Conservation (phyloP, 2,888 invertebrate genomes). For the Leucoma salicis region DNA sequence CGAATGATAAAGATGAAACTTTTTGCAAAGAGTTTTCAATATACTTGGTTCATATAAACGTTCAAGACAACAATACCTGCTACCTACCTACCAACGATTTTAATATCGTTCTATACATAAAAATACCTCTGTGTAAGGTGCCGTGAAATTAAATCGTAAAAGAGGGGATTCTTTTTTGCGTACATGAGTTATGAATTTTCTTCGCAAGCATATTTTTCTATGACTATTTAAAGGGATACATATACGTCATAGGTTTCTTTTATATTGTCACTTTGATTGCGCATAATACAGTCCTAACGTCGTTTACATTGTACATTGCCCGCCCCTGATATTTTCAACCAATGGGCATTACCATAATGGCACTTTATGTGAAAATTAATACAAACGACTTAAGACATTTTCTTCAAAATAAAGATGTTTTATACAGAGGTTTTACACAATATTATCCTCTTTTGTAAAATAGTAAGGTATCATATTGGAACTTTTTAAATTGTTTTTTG, state of each 20-base stretch:
- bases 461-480: no score
- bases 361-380: slow-evolving; percentile 41
- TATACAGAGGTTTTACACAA: no score
- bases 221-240: slow-evolving; percentile 23
- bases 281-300: slow-evolving; percentile 25
- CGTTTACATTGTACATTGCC: slow-evolving; percentile 31
- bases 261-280: slow-evolving; percentile 32
- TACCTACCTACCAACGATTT: slow-evolving; percentile 9
- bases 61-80: not conserved
- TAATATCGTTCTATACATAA: slow-evolving; percentile 24
- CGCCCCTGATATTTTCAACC: slow-evolving; percentile 31
- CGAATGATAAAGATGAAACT: not conserved
- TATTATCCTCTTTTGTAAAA: no score
- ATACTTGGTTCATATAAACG: not conserved
- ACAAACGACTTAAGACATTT: slow-evolving; percentile 35
- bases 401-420: no score
- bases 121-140: slow-evolving; percentile 20
- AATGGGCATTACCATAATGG: slow-evolving; percentile 33
- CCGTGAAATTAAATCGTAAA: slow-evolving; percentile 31
- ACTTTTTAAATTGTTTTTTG: no score
- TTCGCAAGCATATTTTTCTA: slow-evolving; percentile 17
- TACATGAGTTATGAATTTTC: slow-evolving; percentile 1
- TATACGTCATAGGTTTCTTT: slow-evolving; percentile 27
- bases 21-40: not conserved
- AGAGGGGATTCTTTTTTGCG: slow-evolving; percentile 17